Conservation (phyloP, 2,113 vertebrate genomes). For the Thunnus thynnus region DNA sequence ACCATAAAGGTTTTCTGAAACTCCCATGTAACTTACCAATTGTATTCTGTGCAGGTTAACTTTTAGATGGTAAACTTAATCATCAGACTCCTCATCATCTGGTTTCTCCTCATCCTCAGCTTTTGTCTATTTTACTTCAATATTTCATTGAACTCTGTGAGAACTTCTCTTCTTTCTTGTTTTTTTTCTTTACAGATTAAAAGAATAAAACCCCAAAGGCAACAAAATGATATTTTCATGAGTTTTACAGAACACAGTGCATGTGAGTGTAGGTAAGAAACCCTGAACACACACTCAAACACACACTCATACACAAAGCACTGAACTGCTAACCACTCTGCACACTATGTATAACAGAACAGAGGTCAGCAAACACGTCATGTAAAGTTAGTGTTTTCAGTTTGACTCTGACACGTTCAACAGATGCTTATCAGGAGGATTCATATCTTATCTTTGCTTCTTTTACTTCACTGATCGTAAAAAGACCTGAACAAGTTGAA, state of each 20-base stretch:
- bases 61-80: no score
- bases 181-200: slow-evolving; percentile 89
- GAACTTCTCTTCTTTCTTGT: slow-evolving; percentile 7
- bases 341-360: slow-evolving; percentile 12
- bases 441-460: slow-evolving; percentile 49
- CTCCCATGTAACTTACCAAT: background rate
- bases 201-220: slow-evolving; percentile 91
- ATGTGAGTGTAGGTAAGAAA: slow-evolving; percentile 98
- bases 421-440: slow-evolving; percentile 36
- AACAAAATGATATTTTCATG: slow-evolving; percentile 92
- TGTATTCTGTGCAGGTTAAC: no score
- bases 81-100: no score
- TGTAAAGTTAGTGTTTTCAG: slow-evolving; percentile 33
- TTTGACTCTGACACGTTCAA: slow-evolving; percentile 52
- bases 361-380: slow-evolving; percentile 21
- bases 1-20: background rate
- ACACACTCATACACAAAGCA: slow-evolving; percentile 22
- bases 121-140: background rate
- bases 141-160: background rate
- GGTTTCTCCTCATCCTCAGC: background rate
- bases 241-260: slow-evolving; percentile 97
- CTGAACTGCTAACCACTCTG: slow-evolving; percentile 5
- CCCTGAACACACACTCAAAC: slow-evolving; percentile 39
- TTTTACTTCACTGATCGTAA: slow-evolving; percentile 24
- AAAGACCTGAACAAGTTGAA: slow-evolving; percentile 19